A percentile compares a stretch with the other conserved stretches of the same genome.
Evolutionary conservation across 2,797 vertebrate genomes (phyloP).

Genomic region (Petrocephalus schoutedeni): DNA sequence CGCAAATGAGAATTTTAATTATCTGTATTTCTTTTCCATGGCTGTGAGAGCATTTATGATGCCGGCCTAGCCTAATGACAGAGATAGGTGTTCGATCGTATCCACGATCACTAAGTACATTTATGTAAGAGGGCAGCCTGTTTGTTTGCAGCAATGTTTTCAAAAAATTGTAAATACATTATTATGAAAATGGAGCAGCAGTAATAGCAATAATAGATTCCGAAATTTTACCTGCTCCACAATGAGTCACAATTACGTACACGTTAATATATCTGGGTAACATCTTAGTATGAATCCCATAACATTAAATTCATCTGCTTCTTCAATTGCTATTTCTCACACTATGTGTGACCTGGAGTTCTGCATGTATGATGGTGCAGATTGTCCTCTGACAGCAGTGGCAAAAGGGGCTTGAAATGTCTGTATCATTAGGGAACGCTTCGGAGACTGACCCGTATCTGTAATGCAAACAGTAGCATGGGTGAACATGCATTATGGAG

Average conservation of each 20-base stretch:
- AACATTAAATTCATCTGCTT: neutral
- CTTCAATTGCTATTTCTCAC: neutral
- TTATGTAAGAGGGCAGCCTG: neutral
- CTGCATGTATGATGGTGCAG: neutral
- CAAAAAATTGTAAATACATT: neutral
- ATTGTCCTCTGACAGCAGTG: neutral
- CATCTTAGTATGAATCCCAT: neutral
- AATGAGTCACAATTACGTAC: neutral
- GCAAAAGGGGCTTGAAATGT: neutral
- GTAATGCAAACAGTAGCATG: neutral
- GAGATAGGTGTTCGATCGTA: too few relatives aligned
- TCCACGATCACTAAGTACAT: neutral
- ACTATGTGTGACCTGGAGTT: neutral
- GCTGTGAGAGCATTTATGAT: neutral
- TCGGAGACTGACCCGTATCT: neutral
- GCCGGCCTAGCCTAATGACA: too few relatives aligned
- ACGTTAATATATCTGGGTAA: neutral
- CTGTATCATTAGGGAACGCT: neutral
- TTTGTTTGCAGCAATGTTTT: neutral
- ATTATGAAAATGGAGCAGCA: neutral
- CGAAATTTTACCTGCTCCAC: neutral
- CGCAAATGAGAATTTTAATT: neutral
- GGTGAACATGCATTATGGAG: neutral
- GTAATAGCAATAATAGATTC: neutral
- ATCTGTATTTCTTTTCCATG: neutral